Conservation (phyloP, 2,113 vertebrate genomes). For the Oryzias celebensis region DNA sequence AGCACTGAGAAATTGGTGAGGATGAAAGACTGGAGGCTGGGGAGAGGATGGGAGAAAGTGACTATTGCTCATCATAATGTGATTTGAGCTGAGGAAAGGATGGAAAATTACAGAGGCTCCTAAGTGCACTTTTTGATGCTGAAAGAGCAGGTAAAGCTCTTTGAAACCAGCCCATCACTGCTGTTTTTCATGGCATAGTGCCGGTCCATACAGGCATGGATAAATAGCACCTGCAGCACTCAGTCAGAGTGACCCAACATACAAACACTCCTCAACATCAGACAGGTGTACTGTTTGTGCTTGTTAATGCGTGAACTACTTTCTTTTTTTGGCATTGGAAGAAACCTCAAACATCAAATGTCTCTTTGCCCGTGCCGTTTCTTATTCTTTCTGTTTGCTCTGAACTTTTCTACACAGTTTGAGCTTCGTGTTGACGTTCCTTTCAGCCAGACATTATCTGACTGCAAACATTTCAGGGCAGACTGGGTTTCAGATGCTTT, state of each 20-base stretch:
- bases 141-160: constrained; percentile 58
- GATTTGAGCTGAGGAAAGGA: constrained; percentile 48
- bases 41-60: constrained; percentile 31
- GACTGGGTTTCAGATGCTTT: neutral
- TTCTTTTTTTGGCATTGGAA: constrained; percentile 17
- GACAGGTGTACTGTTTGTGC: constrained; percentile 6
- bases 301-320: constrained; percentile 12
- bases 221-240: constrained; percentile 67
- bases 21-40: constrained; percentile 30
- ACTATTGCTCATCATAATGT: constrained; percentile 53
- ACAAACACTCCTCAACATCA: constrained; percentile 44
- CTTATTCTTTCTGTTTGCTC: neutral
- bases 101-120: constrained; percentile 55
- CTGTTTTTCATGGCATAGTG: constrained; percentile 27
- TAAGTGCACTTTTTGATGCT: constrained; percentile 67
- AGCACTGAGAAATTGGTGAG: constrained; percentile 12
- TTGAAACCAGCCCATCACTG: constrained; percentile 62
- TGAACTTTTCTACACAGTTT: neutral
- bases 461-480: constrained; percentile 17
- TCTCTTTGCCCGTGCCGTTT: constrained; percentile 17
- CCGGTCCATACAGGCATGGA: constrained; percentile 25
- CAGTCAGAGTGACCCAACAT: constrained; percentile 35
- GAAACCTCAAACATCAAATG: constrained; percentile 23
- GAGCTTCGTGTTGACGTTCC: constrained; percentile 20
- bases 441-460: constrained; percentile 4